phyloP scores from a whole-genome alignment of 2,888 invertebrate species.

The Aleiodes leptofemur region DNA sequence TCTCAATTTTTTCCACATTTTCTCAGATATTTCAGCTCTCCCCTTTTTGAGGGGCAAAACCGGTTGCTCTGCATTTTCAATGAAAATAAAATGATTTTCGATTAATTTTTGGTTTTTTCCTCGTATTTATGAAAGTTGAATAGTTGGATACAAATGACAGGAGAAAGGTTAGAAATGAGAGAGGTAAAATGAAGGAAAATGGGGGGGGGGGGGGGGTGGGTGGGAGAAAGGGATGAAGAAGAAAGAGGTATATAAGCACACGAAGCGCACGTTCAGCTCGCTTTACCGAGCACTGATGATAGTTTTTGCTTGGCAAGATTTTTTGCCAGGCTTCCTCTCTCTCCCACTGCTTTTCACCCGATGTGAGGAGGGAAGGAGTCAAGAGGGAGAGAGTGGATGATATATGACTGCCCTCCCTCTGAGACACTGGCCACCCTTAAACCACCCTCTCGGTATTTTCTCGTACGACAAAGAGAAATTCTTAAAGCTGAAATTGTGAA shows the following conservation, averaged over 20 bases:
- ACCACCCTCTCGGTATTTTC: slow-evolving; percentile 43
- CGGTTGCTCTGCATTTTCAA: too few species aligned
- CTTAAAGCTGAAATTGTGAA: slow-evolving; percentile 23
- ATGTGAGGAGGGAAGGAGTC: background rate
- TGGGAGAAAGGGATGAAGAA: slow-evolving; percentile 50
- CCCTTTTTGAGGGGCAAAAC: too few species aligned
- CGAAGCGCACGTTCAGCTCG: slow-evolving; percentile 69
- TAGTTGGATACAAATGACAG: background rate
- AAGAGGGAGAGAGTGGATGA: slow-evolving; percentile 69
- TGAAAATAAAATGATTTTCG: background rate
- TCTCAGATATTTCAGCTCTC: too few species aligned
- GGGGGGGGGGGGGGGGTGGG: slow-evolving; percentile 38
- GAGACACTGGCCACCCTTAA: slow-evolving; percentile 68
- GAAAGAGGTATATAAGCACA: slow-evolving; percentile 49
- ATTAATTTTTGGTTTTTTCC: slow-evolving; percentile 19
- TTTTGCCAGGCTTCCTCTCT: slow-evolving; percentile 65
- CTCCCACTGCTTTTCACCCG: slow-evolving; percentile 55
- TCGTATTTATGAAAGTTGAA: slow-evolving; percentile 39
- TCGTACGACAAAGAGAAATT: slow-evolving; percentile 35
- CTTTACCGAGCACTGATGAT: slow-evolving; percentile 74
- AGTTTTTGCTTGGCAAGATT: slow-evolving; percentile 73
- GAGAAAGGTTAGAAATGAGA: slow-evolving; percentile 24
- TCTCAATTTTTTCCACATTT: too few species aligned
- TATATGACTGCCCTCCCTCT: slow-evolving; percentile 74
- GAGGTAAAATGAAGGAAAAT: slow-evolving; percentile 23